Evolutionary conservation across 2,888 invertebrate genomes (phyloP), one percentile per base, ranked within the genome.

Genomic region (Cremastobaeus sp.): DNA sequence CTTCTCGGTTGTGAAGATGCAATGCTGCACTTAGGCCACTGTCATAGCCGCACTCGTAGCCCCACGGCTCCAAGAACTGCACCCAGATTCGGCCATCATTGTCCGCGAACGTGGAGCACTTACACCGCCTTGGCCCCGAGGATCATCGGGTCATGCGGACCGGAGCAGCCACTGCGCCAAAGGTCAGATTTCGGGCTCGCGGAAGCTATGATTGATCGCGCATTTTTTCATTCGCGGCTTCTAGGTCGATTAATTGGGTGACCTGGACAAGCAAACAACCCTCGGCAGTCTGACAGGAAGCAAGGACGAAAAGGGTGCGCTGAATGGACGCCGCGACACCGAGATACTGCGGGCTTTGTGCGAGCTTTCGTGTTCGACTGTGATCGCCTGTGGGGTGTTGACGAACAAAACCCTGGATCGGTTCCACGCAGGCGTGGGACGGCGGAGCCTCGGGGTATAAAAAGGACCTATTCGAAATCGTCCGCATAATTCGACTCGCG

Each of bases 371-470:
- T 32, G 41, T 57, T 50, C 41, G 41, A 57, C 57, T 66, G 71
- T 65, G 76, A 72, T 75, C 72, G 59, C 77, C 76, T 73, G 76
- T 74, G 71, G 68, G 74, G 69, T 74, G 76, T 75, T 64, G 68
- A 59, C 64, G 59, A 54, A 41, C 54, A 52, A 65, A 76, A 72
- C 65, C 75, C 37, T 41, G 69, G 57, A 62, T 41, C 25, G 34
- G 20, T 54, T 68, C 45, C 54, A 66, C 75, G 75, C 75, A 76
- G 35, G 75, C 75, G 75, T 64, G 43, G n/a, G 3, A 57, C 57
- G 25, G 15, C 14, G 30, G 17, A n/a, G 43, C 32, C 37, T 30
- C 37, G 52, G 68, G 45, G 45, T n/a, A 12, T 21, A 47, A 66
- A 72, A 72, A 72, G 55, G 64, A 57, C 35, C 15, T 55, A 45